phyloP scores from a whole-genome alignment of 2,888 invertebrate species.

The Amphipoea oculea region DNA sequence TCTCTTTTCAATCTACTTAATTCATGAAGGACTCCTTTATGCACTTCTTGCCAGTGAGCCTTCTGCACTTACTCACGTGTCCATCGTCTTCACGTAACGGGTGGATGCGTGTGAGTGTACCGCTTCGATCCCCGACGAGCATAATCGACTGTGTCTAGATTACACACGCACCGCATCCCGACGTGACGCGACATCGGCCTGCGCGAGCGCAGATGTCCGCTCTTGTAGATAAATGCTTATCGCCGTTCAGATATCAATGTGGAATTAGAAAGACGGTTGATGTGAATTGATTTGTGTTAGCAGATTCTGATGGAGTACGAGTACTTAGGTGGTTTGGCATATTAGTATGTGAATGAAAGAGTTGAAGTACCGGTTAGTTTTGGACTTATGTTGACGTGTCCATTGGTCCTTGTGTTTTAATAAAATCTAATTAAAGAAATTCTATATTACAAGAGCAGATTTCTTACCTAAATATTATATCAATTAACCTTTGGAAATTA shows the following conservation, averaged over 20 bases:
- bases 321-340: neutral
- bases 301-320: neutral
- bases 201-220: slow-evolving; percentile 58
- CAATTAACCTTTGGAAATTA: slow-evolving; percentile 22
- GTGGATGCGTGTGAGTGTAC: slow-evolving; percentile 74
- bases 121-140: slow-evolving; percentile 68
- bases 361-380: neutral
- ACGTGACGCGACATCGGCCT: slow-evolving; percentile 76
- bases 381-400: neutral
- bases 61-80: slow-evolving; percentile 46
- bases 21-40: neutral
- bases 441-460: neutral
- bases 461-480: neutral
- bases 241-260: slow-evolving; percentile 47
- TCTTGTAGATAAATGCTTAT: slow-evolving; percentile 61
- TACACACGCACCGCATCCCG: slow-evolving; percentile 76
- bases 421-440: neutral
- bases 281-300: slow-evolving; percentile 39
- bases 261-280: slow-evolving; percentile 40
- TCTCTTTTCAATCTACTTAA: neutral
- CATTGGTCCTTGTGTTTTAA: neutral
- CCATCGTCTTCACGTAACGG: slow-evolving; percentile 79
- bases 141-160: slow-evolving; percentile 74
- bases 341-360: neutral
- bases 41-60: neutral